Evolutionary conservation across 1,140 invertebrate species (phyloP).

Genomic region (Thaumatotibia leucotreta): DNA sequence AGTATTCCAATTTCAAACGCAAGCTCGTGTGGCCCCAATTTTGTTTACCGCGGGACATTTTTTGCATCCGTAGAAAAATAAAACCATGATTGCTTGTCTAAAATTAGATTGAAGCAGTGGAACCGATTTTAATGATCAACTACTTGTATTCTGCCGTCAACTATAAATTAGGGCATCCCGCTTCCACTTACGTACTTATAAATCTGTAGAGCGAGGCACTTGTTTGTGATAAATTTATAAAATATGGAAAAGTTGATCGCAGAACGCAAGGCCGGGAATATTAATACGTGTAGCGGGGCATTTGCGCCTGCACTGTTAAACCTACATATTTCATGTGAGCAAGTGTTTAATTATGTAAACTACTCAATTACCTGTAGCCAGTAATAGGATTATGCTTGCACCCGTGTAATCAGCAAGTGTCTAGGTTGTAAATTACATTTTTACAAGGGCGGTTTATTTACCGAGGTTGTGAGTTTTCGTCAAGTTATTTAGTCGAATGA

Average conservation of each 20-base stretch:
- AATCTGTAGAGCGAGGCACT: background rate
- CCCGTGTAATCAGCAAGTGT: conserved; percentile 4
- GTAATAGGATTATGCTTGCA: conserved; percentile 5
- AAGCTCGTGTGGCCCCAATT: background rate
- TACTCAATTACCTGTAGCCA: conserved; percentile 7
- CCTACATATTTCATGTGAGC: conserved; percentile 11
- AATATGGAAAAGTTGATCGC: background rate
- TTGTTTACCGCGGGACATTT: background rate
- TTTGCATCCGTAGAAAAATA: background rate
- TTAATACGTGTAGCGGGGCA: background rate
- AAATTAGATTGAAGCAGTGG: background rate
- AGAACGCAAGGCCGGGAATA: background rate
- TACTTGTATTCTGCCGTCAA: background rate
- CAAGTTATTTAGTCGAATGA: conserved; percentile 5
- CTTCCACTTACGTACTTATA: background rate
- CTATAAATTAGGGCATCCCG: background rate
- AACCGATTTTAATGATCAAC: background rate
- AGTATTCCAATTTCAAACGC: background rate
- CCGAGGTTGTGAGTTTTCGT: background rate
- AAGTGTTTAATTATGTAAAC: conserved; percentile 14
- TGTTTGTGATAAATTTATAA: background rate
- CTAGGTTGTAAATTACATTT: conserved; percentile 5
- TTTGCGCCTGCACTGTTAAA: background rate
- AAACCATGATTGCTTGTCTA: background rate
- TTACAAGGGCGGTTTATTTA: background rate